Conservation (phyloP, 2,888 invertebrate genomes). For the Himalopsyche anomala region DNA sequence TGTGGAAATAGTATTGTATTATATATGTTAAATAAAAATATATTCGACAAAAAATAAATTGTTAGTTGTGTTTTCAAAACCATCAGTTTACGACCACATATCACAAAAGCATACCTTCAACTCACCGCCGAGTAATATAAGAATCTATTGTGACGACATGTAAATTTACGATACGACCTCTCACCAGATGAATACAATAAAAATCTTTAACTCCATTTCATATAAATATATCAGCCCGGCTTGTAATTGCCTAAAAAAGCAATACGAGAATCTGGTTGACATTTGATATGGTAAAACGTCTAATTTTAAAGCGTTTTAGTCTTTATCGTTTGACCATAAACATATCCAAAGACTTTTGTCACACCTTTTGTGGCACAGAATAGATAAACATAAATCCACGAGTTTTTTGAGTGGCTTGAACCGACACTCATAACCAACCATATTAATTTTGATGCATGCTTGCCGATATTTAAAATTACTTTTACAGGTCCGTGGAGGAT, state of each 20-base stretch:
- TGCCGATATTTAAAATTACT: too few relatives aligned
- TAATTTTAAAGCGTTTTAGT: slow-evolving; percentile 49
- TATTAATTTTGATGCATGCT: too few relatives aligned
- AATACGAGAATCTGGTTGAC: slow-evolving; percentile 52
- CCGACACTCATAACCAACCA: not conserved
- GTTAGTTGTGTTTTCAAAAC: not conserved
- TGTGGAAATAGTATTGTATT: too few relatives aligned
- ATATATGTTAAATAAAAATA: too few relatives aligned
- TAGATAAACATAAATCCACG: slow-evolving; percentile 4
- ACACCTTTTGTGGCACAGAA: slow-evolving; percentile 40
- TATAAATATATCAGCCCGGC: slow-evolving; percentile 54
- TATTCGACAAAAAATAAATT: too few relatives aligned
- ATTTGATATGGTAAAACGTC: slow-evolving; percentile 58
- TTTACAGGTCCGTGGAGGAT: too few relatives aligned
- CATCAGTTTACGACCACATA: not conserved
- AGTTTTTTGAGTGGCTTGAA: not conserved
- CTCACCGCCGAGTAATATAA: slow-evolving; percentile 45
- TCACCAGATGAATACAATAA: slow-evolving; percentile 57
- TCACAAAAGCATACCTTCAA: slow-evolving; percentile 35
- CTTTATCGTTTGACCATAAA: slow-evolving; percentile 51
- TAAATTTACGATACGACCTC: slow-evolving; percentile 59
- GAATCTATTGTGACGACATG: slow-evolving; percentile 62
- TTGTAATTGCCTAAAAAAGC: slow-evolving; percentile 53
- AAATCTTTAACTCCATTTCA: slow-evolving; percentile 58
- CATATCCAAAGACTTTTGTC: slow-evolving; percentile 48